phyloP scores from a whole-genome alignment of 1,140 invertebrate species.

The Lutraria rhynchaena region DNA sequence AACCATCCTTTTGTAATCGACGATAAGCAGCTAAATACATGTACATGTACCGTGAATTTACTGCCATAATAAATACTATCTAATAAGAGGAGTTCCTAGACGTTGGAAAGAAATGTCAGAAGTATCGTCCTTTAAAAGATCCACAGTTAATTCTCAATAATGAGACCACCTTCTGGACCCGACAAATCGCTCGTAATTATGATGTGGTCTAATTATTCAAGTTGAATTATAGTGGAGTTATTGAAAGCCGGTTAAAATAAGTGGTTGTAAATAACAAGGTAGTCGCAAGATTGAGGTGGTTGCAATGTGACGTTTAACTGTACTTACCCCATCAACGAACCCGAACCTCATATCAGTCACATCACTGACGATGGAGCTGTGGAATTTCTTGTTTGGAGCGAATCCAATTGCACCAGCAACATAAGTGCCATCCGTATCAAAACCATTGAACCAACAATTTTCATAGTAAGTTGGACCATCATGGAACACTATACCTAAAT shows the following conservation, averaged over 20 bases:
- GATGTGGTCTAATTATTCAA: neutral
- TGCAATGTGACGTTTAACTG: too few species aligned
- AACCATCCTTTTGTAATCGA: too few species aligned
- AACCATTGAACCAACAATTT: conserved; percentile 7
- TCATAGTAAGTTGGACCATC: conserved; percentile 27
- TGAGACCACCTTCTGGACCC: neutral
- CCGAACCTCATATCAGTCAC: conserved; percentile 32
- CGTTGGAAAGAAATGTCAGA: neutral
- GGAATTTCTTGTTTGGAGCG: conserved; percentile 16
- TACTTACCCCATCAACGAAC: conserved; percentile 27
- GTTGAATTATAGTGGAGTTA: too few species aligned
- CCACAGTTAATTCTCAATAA: neutral
- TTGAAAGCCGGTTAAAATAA: too few species aligned
- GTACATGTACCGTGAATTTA: too few species aligned
- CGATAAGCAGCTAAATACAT: too few species aligned
- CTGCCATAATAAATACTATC: too few species aligned
- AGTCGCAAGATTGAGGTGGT: too few species aligned
- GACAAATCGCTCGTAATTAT: neutral
- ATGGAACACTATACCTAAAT: conserved; percentile 15
- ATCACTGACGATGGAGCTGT: conserved; percentile 7
- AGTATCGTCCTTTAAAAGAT: neutral
- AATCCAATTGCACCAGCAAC: conserved; percentile 18
- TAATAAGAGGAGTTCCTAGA: neutral
- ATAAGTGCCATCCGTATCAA: neutral
- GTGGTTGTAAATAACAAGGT: too few species aligned